A percentile compares a stretch with the other conserved stretches of the same genome.
Evolutionary conservation across 2,797 vertebrate genomes (phyloP).

Genomic region (Danio tinwini): DNA sequence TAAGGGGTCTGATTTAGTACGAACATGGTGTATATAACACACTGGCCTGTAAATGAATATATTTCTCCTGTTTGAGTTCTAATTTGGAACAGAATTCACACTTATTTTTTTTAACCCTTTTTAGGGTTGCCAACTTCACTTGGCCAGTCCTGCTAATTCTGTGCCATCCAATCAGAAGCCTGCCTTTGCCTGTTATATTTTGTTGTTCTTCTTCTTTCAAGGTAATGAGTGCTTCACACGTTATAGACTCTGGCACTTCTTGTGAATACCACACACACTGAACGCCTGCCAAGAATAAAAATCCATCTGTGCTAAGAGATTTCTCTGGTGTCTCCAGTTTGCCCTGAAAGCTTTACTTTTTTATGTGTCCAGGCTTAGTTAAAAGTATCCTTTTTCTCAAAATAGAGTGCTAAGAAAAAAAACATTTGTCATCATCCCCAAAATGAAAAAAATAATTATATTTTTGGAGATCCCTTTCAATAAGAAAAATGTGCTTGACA

Average conservation of each 20-base stretch:
- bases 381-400: conserved; percentile 22
- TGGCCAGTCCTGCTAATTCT: conserved; percentile 44
- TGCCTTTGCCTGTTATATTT: conserved; percentile 52
- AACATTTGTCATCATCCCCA: conserved; percentile 19
- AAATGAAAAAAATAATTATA: conserved; percentile 15
- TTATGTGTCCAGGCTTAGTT: conserved; percentile 15
- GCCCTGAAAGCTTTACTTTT: conserved; percentile 15
- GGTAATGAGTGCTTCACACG: conserved; percentile 70
- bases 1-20: too few relatives aligned
- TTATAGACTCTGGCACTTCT: conserved; percentile 51
- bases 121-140: conserved; percentile 29
- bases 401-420: conserved; percentile 18
- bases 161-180: conserved; percentile 41
- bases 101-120: conserved; percentile 11
- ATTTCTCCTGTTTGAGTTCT: conserved; percentile 1
- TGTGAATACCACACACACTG: conserved; percentile 23
- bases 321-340: conserved; percentile 41
- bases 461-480: conserved; percentile 8
- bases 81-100: conserved; percentile 32
- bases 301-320: conserved; percentile 65
- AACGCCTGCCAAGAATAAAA: conserved; percentile 54
- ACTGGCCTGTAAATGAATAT: too few relatives aligned
- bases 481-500: conserved; percentile 13
- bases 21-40: too few relatives aligned
- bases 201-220: conserved; percentile 62